These are phyloP conservation scores for Chamaetylas fuelleborni DNA, from an alignment of 2,113 vertebrate species.

Conservation along the genomic window DNA sequence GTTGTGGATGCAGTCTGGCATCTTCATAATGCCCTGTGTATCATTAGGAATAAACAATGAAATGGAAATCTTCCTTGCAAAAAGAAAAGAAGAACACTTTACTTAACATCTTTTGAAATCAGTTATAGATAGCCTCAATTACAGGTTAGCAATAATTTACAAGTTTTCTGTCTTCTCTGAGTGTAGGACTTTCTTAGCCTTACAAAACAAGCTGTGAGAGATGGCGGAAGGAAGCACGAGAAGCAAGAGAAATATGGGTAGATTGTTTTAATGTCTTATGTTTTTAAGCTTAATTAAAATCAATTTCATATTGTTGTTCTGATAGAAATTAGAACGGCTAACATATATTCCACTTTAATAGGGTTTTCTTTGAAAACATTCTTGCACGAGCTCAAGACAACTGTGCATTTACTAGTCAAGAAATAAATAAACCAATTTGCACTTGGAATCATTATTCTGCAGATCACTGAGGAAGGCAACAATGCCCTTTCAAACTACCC, in stretches of 20 bases:
- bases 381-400: not conserved
- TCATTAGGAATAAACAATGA: not conserved
- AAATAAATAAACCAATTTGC: not conserved
- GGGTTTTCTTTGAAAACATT: not conserved
- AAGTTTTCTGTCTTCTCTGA: not conserved
- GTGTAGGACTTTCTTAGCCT: not conserved
- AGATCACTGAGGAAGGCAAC: not conserved
- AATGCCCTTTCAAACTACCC: not conserved
- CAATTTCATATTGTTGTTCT: not conserved
- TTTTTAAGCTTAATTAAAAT: not conserved
- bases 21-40: fast-evolving
- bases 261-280: not conserved
- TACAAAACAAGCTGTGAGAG: not conserved
- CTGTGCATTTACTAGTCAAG: not conserved
- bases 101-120: not conserved
- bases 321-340: not conserved
- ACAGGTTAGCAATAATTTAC: not conserved
- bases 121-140: not conserved
- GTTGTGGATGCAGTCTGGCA: not conserved
- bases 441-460: not conserved
- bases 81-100: not conserved
- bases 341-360: not conserved
- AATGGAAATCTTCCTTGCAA: not conserved
- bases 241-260: not conserved
- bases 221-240: not conserved